These are phyloP conservation scores for Aratinga solstitialis DNA, from an alignment of 2,797 vertebrate genomes.

Conservation along the genomic window DNA sequence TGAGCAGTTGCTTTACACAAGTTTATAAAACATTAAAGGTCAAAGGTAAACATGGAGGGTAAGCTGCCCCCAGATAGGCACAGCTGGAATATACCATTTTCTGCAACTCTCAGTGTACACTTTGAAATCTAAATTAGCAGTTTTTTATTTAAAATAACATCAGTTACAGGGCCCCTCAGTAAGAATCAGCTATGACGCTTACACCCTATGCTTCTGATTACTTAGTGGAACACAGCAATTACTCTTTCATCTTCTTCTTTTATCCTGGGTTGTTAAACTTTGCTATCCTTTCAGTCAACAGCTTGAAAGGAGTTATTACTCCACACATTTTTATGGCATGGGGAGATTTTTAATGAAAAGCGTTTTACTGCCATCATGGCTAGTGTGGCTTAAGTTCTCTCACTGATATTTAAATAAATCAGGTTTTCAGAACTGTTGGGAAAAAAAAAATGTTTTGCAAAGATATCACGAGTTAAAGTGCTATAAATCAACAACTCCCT, in stretches of 20 bases:
- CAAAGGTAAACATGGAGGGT: background rate
- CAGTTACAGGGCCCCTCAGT: background rate
- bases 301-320: background rate
- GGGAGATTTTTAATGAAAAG: background rate
- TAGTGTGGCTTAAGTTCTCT: background rate
- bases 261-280: background rate
- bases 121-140: background rate
- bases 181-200: background rate
- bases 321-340: background rate
- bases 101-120: background rate
- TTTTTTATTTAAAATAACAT: background rate
- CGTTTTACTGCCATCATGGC: background rate
- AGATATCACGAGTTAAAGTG: background rate
- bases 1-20: background rate
- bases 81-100: background rate
- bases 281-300: background rate
- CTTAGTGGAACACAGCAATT: background rate
- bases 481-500: background rate
- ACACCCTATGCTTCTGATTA: background rate
- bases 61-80: background rate
- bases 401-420: background rate
- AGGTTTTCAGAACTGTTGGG: background rate
- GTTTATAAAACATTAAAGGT: background rate
- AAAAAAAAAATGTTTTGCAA: background rate
- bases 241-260: background rate